Evolutionary conservation across 2,113 vertebrate genomes (phyloP).

Genomic region (Varanus salvator): DNA sequence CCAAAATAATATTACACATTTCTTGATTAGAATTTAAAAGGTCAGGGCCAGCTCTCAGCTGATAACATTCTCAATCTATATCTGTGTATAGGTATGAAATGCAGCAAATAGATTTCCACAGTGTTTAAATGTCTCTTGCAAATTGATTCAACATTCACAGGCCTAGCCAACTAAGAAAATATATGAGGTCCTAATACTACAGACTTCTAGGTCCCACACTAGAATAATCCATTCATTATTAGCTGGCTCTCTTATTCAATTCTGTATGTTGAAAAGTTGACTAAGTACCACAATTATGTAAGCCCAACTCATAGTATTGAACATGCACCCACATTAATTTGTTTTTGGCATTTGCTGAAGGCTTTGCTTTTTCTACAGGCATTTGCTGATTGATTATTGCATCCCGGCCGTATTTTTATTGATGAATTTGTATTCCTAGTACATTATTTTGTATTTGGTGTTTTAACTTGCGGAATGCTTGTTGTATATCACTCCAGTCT

Average conservation of each 20-base stretch:
- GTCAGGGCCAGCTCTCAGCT: constrained; percentile 48
- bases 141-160: constrained; percentile 62
- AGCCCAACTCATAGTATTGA: neutral
- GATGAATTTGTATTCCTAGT: no score
- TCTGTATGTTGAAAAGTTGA: constrained; percentile 29
- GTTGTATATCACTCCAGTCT: no score
- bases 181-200: constrained; percentile 34
- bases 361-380: no score
- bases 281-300: neutral
- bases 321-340: no score
- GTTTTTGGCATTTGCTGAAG: no score
- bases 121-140: constrained; percentile 45
- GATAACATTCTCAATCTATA: constrained; percentile 35
- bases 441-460: no score
- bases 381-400: no score
- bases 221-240: constrained; percentile 18
- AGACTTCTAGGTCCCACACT: constrained; percentile 7
- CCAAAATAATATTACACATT: constrained; percentile 59
- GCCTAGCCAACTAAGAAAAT: constrained; percentile 45
- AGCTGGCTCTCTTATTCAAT: constrained; percentile 34
- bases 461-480: no score
- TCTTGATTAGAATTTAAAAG: constrained; percentile 67
- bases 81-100: constrained; percentile 2
- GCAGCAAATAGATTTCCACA: constrained; percentile 20
- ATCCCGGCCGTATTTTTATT: no score